Evolutionary conservation across 2,888 invertebrate species (phyloP).

Genomic region (Capitulum mitella): DNA sequence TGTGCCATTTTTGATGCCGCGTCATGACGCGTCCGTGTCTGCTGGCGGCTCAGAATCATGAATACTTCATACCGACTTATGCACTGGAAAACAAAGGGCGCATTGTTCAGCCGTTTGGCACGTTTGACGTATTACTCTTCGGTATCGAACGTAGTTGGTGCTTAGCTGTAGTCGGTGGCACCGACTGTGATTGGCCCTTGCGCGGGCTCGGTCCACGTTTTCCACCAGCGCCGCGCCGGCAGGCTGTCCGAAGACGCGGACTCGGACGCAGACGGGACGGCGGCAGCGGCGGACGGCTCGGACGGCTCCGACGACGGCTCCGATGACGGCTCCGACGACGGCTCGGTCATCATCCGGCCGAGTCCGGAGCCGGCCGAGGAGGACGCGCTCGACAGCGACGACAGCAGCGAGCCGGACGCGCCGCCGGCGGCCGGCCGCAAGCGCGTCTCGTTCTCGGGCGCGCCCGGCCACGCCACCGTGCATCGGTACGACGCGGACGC

Average conservation of each 20-base stretch:
- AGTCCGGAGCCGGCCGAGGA: background rate
- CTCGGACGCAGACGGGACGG: background rate
- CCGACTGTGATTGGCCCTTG: no score
- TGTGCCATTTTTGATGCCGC: no score
- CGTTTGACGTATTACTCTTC: no score
- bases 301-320: background rate
- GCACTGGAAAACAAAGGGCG: no score
- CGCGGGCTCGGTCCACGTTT: no score
- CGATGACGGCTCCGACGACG: no score
- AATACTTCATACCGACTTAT: no score
- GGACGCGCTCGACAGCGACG: conserved; percentile 10
- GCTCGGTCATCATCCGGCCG: conserved; percentile 4
- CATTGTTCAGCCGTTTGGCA: no score
- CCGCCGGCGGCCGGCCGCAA: background rate
- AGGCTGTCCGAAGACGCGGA: background rate
- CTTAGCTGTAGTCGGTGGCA: no score
- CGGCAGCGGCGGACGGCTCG: background rate
- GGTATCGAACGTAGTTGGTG: no score
- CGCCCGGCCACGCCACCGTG: background rate
- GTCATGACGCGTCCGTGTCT: no score
- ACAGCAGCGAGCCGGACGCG: background rate
- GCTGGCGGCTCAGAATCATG: no score
- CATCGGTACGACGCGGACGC: background rate
- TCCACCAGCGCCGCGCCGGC: background rate
- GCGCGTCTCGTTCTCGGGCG: background rate